Conservation (phyloP, 2,797 vertebrate genomes). For the Eurystomus glaucurus region DNA sequence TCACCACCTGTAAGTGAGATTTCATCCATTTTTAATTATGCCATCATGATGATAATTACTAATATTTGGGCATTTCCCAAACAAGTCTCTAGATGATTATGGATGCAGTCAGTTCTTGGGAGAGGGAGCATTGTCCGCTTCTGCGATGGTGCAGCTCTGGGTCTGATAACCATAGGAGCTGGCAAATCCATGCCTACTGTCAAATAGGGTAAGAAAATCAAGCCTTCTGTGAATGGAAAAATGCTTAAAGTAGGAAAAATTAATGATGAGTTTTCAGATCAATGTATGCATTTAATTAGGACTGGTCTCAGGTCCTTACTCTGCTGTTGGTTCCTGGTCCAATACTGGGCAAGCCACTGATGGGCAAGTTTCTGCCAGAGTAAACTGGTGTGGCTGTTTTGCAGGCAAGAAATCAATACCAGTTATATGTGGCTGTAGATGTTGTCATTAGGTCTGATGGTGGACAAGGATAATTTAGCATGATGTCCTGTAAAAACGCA, state of each 20-base stretch:
- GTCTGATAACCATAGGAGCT: not conserved
- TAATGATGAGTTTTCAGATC: not conserved
- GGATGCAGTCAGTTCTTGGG: not conserved
- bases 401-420: not conserved
- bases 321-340: not conserved
- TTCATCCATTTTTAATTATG: slow-evolving; percentile 41
- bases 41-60: not conserved
- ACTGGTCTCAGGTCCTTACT: not conserved
- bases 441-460: not conserved
- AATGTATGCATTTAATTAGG: not conserved
- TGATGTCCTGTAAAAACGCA: not conserved
- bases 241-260: not conserved
- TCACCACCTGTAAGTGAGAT: not conserved
- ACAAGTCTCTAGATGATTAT: not conserved
- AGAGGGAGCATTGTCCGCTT: not conserved
- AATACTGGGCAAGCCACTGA: not conserved
- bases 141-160: not conserved
- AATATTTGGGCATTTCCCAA: not conserved
- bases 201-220: not conserved
- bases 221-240: not conserved
- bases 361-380: not conserved
- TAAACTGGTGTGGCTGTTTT: slow-evolving; percentile 2
- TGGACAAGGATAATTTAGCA: not conserved
- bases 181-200: not conserved
- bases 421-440: not conserved